Percentiles rank a stretch among this genome's conserved stretches.
These are phyloP conservation scores for Thunnus thynnus DNA, from an alignment of 2,113 vertebrate genomes.

Conservation along the genomic window DNA sequence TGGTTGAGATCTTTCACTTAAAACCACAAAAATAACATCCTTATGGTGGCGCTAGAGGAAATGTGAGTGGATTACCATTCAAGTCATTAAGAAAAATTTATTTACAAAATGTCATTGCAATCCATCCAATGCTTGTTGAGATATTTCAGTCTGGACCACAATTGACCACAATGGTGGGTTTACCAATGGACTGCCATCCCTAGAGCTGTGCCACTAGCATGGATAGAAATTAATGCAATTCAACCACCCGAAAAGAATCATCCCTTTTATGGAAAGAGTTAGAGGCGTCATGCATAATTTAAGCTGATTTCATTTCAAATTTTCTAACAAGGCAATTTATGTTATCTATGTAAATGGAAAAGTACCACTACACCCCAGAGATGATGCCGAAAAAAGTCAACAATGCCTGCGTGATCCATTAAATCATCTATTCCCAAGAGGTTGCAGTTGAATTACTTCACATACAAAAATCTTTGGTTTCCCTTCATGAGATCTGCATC, in stretches of 20 bases:
- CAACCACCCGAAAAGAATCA: neutral
- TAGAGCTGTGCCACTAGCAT: neutral
- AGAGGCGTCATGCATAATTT: conserved; percentile 5
- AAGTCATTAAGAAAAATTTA: too few species aligned
- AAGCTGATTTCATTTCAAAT: neutral
- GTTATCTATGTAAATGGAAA: conserved; percentile 16
- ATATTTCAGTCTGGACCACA: neutral
- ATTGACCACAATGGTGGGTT: neutral
- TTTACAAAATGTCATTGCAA: neutral
- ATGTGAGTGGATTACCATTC: too few species aligned
- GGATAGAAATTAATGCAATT: neutral
- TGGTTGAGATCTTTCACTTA: neutral
- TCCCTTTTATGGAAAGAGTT: conserved; percentile 9
- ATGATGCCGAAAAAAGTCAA: conserved; percentile 26
- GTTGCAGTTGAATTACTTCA: conserved; percentile 42
- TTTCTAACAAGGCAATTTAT: conserved; percentile 10
- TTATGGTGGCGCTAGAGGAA: too few species aligned
- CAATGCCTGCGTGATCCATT: conserved; percentile 10
- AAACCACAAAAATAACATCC: neutral
- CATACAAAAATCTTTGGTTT: conserved; percentile 49
- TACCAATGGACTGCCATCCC: neutral
- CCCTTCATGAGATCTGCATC: conserved; percentile 55
- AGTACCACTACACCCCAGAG: neutral
- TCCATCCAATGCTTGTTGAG: neutral
- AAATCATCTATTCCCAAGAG: conserved; percentile 28